Conservation (phyloP, 2,888 invertebrate genomes). For the Tipula confusa region DNA sequence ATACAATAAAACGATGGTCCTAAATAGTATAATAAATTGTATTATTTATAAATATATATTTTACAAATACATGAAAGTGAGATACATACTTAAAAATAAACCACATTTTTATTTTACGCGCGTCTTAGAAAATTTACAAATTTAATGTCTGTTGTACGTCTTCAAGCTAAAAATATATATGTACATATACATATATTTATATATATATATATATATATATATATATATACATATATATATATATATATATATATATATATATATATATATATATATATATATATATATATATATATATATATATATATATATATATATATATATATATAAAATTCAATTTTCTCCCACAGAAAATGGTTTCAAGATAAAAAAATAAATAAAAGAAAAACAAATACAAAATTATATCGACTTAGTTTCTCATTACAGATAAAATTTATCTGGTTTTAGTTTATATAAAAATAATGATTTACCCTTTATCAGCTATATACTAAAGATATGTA, state of each 20-base stretch:
- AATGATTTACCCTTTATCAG: background rate
- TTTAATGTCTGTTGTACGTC: background rate
- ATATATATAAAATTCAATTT: too few species aligned
- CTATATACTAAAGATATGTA: background rate
- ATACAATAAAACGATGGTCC: background rate
- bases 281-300: too few species aligned
- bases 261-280: too few species aligned
- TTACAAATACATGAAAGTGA: background rate
- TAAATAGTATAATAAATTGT: background rate
- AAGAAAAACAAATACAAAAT: background rate
- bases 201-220: too few species aligned
- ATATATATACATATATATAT: too few species aligned
- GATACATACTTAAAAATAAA: conserved; percentile 25
- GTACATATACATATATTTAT: too few species aligned
- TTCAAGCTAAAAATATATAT: background rate
- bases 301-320: too few species aligned
- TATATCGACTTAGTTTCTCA: background rate
- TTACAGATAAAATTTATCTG: background rate
- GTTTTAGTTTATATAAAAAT: background rate
- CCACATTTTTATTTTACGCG: conserved; percentile 14
- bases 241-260: too few species aligned
- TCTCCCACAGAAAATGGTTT: background rate
- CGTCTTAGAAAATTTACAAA: background rate
- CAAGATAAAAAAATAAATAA: background rate
- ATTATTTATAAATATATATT: background rate